phyloP scores from a whole-genome alignment of 2,888 invertebrate species.

The Amorpha juglandis region DNA sequence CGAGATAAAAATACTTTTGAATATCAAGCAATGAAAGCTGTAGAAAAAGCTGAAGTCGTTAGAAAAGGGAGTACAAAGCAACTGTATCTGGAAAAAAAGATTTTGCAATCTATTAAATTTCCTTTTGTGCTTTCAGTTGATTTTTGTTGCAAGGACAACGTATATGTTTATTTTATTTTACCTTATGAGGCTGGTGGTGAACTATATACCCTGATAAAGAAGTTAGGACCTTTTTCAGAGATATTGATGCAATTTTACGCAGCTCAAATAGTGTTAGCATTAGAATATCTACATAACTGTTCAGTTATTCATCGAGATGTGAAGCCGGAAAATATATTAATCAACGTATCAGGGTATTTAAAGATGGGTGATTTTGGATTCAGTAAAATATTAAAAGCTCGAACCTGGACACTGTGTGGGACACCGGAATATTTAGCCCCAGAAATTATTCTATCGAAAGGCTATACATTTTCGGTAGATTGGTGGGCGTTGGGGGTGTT shows the following conservation, averaged over 20 bases:
- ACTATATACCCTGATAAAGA: constrained; percentile 89
- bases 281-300: constrained; percentile 95
- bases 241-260: constrained; percentile 92
- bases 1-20: constrained; percentile 84
- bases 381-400: constrained; percentile 88
- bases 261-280: constrained; percentile 92
- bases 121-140: constrained; percentile 93
- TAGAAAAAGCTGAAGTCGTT: constrained; percentile 92
- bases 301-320: constrained; percentile 94
- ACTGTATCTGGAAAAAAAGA: constrained; percentile 92
- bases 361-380: constrained; percentile 97
- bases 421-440: constrained; percentile 98
- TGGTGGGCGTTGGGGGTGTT: constrained; percentile 97
- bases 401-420: constrained; percentile 97
- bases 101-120: constrained; percentile 92
- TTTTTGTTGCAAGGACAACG: constrained; percentile 92
- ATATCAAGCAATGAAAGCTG: constrained; percentile 93
- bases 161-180: constrained; percentile 91
- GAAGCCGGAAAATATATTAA: constrained; percentile 95
- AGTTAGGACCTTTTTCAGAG: constrained; percentile 86
- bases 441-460: constrained; percentile 94
- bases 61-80: constrained; percentile 93
- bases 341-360: constrained; percentile 89
- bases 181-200: constrained; percentile 94
- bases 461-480: constrained; percentile 95